Conservation (phyloP, 2,797 vertebrate species). For the Schizothorax lantsangensis region DNA sequence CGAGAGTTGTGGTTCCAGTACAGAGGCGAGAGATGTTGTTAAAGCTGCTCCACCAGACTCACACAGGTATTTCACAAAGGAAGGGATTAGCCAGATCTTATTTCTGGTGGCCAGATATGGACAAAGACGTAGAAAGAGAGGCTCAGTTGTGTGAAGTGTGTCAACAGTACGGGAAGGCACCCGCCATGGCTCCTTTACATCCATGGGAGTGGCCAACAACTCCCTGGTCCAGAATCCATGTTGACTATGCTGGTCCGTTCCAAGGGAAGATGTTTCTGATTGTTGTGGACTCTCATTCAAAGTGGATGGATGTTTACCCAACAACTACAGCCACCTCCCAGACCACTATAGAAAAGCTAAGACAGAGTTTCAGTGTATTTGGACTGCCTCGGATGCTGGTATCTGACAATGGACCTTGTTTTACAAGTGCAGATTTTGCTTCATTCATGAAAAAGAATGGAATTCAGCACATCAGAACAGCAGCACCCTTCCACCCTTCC, state of each 20-base stretch:
- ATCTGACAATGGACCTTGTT: too few relatives aligned
- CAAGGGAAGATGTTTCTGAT: conserved; percentile 41
- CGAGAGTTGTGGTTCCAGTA: neutral
- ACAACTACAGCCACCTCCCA: neutral
- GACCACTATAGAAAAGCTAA: too few relatives aligned
- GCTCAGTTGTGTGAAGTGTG: neutral
- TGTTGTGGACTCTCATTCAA: conserved; percentile 45
- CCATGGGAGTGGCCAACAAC: neutral
- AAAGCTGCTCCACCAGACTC: neutral
- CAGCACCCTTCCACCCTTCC: too few relatives aligned
- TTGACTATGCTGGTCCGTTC: neutral
- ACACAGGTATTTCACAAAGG: neutral
- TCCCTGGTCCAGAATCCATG: neutral
- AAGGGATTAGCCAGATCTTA: neutral
- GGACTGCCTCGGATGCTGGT: too few relatives aligned
- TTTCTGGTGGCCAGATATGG: too few relatives aligned
- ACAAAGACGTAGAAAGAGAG: too few relatives aligned
- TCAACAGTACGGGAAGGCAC: neutral
- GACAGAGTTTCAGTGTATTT: too few relatives aligned
- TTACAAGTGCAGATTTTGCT: too few relatives aligned
- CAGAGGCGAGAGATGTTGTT: neutral
- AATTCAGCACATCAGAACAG: too few relatives aligned
- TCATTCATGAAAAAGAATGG: too few relatives aligned
- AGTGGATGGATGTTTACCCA: conserved; percentile 44
- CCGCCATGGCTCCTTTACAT: neutral